Percentiles rank a stretch among this genome's conserved stretches.
Conservation (phyloP, 2,113 vertebrate species). For the Mesitornis unicolor region DNA sequence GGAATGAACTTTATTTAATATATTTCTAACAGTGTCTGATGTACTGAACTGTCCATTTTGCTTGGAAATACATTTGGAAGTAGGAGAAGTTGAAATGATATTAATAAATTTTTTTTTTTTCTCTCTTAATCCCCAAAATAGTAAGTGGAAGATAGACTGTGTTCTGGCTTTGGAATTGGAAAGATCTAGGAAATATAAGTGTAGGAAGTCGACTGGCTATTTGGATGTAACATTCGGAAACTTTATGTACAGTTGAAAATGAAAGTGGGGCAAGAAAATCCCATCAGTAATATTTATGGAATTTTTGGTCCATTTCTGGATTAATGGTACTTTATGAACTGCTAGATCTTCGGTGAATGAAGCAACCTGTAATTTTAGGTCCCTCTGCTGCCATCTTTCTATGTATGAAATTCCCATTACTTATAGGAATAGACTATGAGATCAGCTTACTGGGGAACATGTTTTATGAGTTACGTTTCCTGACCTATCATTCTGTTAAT, state of each 20-base stretch:
- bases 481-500: not conserved
- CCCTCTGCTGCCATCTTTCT: not conserved
- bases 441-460: not conserved
- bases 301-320: not conserved
- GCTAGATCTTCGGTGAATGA: not conserved
- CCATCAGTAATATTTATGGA: not conserved
- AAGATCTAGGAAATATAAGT: not conserved
- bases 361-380: not conserved
- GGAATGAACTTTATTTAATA: not conserved
- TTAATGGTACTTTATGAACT: not conserved
- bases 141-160: not conserved
- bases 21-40: not conserved
- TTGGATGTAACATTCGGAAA: not conserved
- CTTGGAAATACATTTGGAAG: not conserved
- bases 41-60: not conserved
- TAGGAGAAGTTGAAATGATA: not conserved
- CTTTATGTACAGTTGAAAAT: not conserved
- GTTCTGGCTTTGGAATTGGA: not conserved
- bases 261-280: not conserved
- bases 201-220: not conserved
- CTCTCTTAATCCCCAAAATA: not conserved
- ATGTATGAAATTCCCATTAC: not conserved
- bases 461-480: not conserved
- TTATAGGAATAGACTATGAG: not conserved
- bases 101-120: not conserved